Conservation (phyloP, 2,113 vertebrate genomes). For the Pedionomus torquatus region DNA sequence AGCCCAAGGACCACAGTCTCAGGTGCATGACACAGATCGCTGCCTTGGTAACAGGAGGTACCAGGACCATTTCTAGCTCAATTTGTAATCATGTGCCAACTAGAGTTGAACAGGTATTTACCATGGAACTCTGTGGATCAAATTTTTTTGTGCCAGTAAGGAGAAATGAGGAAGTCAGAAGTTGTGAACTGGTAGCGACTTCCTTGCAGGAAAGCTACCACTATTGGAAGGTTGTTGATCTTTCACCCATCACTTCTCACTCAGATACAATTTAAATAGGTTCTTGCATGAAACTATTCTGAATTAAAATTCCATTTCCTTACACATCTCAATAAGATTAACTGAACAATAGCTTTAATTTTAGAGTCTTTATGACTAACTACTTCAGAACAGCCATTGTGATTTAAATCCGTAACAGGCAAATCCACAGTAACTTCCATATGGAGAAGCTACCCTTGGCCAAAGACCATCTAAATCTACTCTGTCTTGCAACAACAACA, state of each 20-base stretch:
- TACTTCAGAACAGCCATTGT: neutral
- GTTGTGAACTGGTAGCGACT: accelerated
- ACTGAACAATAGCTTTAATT: neutral
- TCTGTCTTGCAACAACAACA: neutral
- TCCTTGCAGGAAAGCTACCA: neutral
- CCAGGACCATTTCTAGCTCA: neutral
- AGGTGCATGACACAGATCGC: neutral
- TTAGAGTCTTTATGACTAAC: neutral
- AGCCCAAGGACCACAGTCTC: neutral
- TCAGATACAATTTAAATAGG: neutral
- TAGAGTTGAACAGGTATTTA: accelerated
- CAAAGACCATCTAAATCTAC: neutral
- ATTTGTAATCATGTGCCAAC: neutral
- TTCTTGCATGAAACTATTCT: neutral
- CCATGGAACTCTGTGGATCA: neutral
- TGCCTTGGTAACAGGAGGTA: neutral
- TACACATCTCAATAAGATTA: neutral
- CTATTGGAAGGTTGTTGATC: neutral
- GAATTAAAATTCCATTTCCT: neutral
- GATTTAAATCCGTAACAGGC: neutral
- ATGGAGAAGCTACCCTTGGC: neutral
- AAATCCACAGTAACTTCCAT: neutral
- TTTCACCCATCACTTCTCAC: neutral
- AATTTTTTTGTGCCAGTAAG: neutral
- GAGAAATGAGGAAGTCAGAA: neutral